A percentile compares a stretch with the other conserved stretches of the same genome.
Evolutionary conservation across 2,888 invertebrate genomes (phyloP).

Genomic region (Homarus gammarus): DNA sequence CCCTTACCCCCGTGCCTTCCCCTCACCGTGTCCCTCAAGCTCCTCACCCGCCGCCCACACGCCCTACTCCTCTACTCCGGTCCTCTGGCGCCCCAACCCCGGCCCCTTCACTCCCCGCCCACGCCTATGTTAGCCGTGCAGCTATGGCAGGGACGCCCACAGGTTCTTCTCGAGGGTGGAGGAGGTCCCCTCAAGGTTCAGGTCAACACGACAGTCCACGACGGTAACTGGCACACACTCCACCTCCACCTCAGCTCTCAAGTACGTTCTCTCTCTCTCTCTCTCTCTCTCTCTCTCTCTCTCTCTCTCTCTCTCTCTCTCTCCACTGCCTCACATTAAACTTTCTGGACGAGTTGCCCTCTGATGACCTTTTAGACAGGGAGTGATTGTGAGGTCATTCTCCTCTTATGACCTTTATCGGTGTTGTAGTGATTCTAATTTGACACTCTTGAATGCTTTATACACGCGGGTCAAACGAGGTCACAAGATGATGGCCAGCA

Average conservation of each 20-base stretch:
- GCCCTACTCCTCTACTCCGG: conserved; percentile 67
- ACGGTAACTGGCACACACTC: conserved; percentile 39
- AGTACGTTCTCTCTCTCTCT: neutral
- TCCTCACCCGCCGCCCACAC: conserved; percentile 56
- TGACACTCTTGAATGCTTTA: too few relatives aligned
- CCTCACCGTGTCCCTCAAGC: conserved; percentile 49
- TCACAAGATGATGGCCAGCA: too few relatives aligned
- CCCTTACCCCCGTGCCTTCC: conserved; percentile 63
- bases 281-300: too few relatives aligned
- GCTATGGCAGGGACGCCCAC: conserved; percentile 35
- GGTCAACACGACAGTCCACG: conserved; percentile 42
- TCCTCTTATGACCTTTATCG: too few relatives aligned
- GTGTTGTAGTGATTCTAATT: too few relatives aligned
- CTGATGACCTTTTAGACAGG: too few relatives aligned
- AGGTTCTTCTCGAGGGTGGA: conserved; percentile 47
- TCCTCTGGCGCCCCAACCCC: conserved; percentile 51
- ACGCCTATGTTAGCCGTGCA: conserved; percentile 50
- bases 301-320: too few relatives aligned
- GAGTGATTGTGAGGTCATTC: too few relatives aligned
- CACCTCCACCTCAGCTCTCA: conserved; percentile 51
- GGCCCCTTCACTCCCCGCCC: neutral
- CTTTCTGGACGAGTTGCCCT: too few relatives aligned
- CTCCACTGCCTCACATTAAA: too few relatives aligned
- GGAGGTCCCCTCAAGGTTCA: conserved; percentile 22
- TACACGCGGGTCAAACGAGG: too few relatives aligned